Base-by-base conservation (phyloP, 2,113 vertebrate genomes). In the Indri indri region DNA sequence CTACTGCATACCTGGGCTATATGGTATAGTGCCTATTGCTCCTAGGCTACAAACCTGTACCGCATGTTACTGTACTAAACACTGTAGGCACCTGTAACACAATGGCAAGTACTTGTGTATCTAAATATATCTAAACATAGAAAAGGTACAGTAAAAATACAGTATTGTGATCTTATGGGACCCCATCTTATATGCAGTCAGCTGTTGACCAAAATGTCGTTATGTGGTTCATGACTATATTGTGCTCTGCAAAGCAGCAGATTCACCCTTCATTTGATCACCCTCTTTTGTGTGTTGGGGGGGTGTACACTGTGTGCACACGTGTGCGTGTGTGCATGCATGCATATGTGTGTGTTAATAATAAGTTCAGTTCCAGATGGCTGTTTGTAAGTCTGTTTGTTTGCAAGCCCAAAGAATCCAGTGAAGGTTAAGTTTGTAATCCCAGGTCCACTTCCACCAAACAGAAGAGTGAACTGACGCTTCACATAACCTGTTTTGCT, bases 381-480 rank as follows among this genome's bases (percentile, higher is more conserved):
- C 22, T 86, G 32, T 70, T 86, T 86, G 20, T 71, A 90, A 91
- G 13, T 79, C 84, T 57, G 59, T 83, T 42, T 90, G 88, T 91
- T 92, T 95, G 50, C 45, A 93, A 80, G 65, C 54, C 45, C 52
- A 73, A 89, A 88, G 77, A 84, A 65, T 32, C 73, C 77, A 11
- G 57, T 47, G 42, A 79, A 52, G 37, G 59, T 74, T 95, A 91
- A 87, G 57, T 34, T 81, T 80, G n/a, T 80, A 85, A 97, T 87
- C 83, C 63, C 45, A 88, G 50, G 80, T 74, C 65, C 45, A 32
- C 66, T 93, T 95, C 50, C 34, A 96, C 77, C 40, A 71, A 90
- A 90, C 23, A 93, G 30, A 79, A 57, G 30, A 85, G 37, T 27
- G 5, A 66, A 32, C 32, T 47, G 34, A 22, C 34, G 3, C 11